Percentiles rank a stretch among this genome's conserved stretches.
Conservation (phyloP, 1,140 invertebrate species). For the Brachionus rotundiformis region DNA sequence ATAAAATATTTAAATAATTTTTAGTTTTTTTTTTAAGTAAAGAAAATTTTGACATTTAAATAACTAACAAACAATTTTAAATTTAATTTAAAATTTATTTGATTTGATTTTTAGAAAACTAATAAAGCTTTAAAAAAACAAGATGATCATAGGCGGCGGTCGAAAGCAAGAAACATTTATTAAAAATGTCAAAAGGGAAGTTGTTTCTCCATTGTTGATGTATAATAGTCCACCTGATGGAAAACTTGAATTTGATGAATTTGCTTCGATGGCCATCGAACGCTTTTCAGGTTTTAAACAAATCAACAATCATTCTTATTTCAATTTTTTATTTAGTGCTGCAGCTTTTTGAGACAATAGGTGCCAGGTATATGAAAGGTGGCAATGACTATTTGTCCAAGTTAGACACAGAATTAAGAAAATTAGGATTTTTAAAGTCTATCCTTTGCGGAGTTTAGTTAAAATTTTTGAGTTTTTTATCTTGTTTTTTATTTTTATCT, state of each 20-base stretch:
- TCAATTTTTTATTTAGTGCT: neutral
- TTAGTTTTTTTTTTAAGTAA: neutral
- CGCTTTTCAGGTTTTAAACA: conserved; percentile 35
- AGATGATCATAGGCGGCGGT: conserved; percentile 38
- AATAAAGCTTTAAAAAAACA: neutral
- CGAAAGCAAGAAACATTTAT: conserved; percentile 18
- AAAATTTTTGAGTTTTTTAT: neutral
- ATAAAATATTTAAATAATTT: neutral
- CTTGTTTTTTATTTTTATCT: neutral
- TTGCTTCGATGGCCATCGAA: conserved; percentile 41
- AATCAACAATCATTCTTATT: neutral
- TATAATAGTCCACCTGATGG: conserved; percentile 38
- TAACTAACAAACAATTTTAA: too few relatives aligned
- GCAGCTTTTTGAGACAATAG: conserved; percentile 33
- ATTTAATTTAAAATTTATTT: too few relatives aligned
- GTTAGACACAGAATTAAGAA: conserved; percentile 31
- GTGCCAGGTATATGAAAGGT: conserved; percentile 40
- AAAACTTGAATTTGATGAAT: conserved; percentile 46
- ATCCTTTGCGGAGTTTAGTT: conserved; percentile 31
- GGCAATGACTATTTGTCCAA: conserved; percentile 39
- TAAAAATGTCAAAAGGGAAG: conserved; percentile 30
- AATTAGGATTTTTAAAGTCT: conserved; percentile 44
- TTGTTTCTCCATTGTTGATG: conserved; percentile 36
- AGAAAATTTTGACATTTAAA: neutral
- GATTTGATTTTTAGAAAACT: neutral